Conservation (phyloP, 2,113 vertebrate genomes). For the Ibidorhyncha struthersii region DNA sequence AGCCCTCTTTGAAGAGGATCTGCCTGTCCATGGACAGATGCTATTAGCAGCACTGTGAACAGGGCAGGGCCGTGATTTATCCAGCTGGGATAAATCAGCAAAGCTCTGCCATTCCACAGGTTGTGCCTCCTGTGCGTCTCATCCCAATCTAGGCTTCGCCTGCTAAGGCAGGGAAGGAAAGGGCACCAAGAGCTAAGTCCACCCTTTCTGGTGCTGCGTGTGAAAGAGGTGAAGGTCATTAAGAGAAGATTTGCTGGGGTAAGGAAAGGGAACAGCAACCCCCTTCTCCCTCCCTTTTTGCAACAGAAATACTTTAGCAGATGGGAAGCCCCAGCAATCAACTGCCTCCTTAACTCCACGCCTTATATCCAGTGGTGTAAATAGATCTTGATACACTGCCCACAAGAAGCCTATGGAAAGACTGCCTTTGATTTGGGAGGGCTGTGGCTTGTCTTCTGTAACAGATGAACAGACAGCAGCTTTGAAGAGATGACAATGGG, state of each 20-base stretch:
- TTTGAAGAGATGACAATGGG: neutral
- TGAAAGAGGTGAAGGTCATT: neutral
- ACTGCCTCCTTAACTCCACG: neutral
- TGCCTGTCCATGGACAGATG: neutral
- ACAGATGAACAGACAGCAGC: neutral
- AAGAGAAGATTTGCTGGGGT: neutral
- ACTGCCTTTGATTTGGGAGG: neutral
- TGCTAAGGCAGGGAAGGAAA: neutral
- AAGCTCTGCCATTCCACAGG: neutral
- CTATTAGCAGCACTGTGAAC: neutral
- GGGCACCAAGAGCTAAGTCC: neutral
- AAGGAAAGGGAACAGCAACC: neutral
- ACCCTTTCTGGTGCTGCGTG: neutral
- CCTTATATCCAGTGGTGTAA: neutral
- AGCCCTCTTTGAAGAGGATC: neutral
- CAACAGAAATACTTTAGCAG: neutral
- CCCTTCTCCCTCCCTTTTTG: neutral
- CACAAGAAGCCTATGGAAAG: neutral
- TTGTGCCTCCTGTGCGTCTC: neutral
- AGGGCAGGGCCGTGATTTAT: neutral
- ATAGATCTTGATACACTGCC: neutral
- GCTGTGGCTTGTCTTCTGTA: neutral
- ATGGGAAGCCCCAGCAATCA: neutral
- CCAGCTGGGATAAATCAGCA: neutral
- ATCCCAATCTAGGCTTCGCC: neutral